Evolutionary conservation across 2,888 invertebrate genomes (phyloP).

Genomic region (Carterocephalus palaemon): DNA sequence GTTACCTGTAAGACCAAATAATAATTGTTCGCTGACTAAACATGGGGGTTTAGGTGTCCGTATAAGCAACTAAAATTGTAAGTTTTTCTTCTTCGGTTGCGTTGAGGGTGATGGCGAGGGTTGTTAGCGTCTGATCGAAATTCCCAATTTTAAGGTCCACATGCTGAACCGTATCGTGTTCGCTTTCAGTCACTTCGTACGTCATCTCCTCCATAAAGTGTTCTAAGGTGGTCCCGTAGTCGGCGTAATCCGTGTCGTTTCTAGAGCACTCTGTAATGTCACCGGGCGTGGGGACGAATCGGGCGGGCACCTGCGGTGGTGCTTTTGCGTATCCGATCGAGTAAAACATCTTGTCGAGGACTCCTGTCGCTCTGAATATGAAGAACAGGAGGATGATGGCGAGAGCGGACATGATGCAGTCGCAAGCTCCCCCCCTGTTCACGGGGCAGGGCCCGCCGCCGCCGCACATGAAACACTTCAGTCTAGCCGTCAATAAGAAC

Average conservation of each 20-base stretch:
- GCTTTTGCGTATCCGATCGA: constrained; percentile 58
- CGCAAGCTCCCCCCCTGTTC: constrained; percentile 55
- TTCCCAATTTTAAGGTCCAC: no score
- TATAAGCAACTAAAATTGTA: neutral
- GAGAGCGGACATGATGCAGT: constrained; percentile 57
- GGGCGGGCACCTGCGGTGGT: constrained; percentile 30
- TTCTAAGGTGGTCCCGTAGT: constrained; percentile 10
- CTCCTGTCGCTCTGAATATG: constrained; percentile 57
- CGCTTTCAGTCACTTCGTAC: neutral
- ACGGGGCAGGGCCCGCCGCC: constrained; percentile 59
- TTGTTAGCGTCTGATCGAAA: no score
- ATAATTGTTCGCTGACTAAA: no score
- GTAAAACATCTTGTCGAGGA: constrained; percentile 59
- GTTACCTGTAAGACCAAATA: no score
- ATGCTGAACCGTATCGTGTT: no score
- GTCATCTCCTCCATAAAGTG: constrained; percentile 3
- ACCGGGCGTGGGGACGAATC: constrained; percentile 51
- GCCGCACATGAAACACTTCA: constrained; percentile 62
- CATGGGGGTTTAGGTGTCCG: no score
- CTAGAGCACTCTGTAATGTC: constrained; percentile 56
- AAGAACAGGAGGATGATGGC: constrained; percentile 54
- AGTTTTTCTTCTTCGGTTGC: no score
- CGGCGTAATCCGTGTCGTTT: constrained; percentile 39
- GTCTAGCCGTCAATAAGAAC: constrained; percentile 53
- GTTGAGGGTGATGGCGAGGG: no score